Evolutionary conservation across 2,888 invertebrate species (phyloP).

Genomic region (Spicauda simplicius): DNA sequence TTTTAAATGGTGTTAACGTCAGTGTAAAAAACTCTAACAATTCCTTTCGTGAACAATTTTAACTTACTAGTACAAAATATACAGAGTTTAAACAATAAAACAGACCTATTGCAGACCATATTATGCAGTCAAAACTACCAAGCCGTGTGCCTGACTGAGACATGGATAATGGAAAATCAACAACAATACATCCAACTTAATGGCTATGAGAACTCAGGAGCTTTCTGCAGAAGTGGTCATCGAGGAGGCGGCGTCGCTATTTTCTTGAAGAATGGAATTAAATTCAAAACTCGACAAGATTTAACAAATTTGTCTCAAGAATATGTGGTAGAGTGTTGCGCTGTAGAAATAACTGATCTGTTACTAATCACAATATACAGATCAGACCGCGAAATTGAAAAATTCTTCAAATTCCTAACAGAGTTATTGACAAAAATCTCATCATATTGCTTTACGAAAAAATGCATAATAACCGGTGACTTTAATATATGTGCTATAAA

Average conservation of each 20-base stretch:
- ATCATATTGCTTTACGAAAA: neutral
- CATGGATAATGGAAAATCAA: conserved; percentile 20
- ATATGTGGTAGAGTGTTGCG: conserved; percentile 13
- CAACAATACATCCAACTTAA: neutral
- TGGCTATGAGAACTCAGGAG: too few relatives aligned
- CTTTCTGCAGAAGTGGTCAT: conserved; percentile 9
- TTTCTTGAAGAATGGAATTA: conserved; percentile 3
- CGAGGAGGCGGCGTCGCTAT: conserved; percentile 22
- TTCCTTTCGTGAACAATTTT: too few relatives aligned
- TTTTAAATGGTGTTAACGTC: too few relatives aligned
- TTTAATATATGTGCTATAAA: conserved; percentile 15
- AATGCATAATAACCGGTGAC: conserved; percentile 6
- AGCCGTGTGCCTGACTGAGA: conserved; percentile 16
- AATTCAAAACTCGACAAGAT: conserved; percentile 13
- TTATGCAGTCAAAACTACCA: too few relatives aligned
- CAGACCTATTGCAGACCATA: too few relatives aligned
- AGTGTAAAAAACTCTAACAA: too few relatives aligned
- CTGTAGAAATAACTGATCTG: neutral
- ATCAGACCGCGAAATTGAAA: conserved; percentile 15
- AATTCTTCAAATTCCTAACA: neutral
- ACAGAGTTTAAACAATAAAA: too few relatives aligned
- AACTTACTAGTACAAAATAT: too few relatives aligned
- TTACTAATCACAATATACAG: conserved; percentile 6
- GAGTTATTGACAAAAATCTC: neutral
- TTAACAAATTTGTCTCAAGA: conserved; percentile 7